Conservation (phyloP, 2,797 vertebrate species). For the Oryzias sinensis region DNA sequence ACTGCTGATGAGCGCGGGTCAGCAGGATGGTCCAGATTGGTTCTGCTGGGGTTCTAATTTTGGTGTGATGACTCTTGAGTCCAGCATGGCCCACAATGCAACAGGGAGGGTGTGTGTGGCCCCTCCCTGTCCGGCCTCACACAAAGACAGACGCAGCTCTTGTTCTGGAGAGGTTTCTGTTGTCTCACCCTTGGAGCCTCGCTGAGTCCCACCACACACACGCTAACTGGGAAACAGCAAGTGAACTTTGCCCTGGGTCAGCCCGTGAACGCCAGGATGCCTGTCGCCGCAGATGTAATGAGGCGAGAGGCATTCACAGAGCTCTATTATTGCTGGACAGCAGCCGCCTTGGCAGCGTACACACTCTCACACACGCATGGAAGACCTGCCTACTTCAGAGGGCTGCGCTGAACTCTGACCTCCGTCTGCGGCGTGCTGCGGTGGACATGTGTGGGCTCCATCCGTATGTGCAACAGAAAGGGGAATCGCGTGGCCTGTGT, state of each 20-base stretch:
- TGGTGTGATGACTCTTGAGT: neutral
- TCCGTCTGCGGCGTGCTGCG: neutral
- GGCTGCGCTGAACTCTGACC: slow-evolving; percentile 9
- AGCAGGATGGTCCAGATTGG: neutral
- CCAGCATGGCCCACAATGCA: neutral
- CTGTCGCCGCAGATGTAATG: slow-evolving; percentile 61
- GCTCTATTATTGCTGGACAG: slow-evolving; percentile 50
- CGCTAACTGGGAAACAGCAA: slow-evolving; percentile 42
- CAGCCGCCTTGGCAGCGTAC: slow-evolving; percentile 32
- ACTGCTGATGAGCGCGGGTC: neutral
- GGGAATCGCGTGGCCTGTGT: no score
- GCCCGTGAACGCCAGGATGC: slow-evolving; percentile 46
- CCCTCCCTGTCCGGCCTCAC: neutral
- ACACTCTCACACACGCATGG: slow-evolving; percentile 25
- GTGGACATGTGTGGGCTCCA: neutral
- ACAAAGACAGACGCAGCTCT: slow-evolving; percentile 18
- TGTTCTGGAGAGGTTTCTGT: slow-evolving; percentile 25
- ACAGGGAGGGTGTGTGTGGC: neutral
- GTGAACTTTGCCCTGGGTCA: slow-evolving; percentile 64
- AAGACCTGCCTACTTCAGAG: slow-evolving; percentile 29
- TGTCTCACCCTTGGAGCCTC: slow-evolving; percentile 10
- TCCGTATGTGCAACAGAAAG: no score
- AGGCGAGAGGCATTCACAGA: slow-evolving; percentile 59
- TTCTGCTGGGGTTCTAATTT: neutral
- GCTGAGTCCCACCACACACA: slow-evolving; percentile 26